Evolutionary conservation across 2,888 invertebrate species (phyloP).

Genomic region (Tridacna crocea): DNA sequence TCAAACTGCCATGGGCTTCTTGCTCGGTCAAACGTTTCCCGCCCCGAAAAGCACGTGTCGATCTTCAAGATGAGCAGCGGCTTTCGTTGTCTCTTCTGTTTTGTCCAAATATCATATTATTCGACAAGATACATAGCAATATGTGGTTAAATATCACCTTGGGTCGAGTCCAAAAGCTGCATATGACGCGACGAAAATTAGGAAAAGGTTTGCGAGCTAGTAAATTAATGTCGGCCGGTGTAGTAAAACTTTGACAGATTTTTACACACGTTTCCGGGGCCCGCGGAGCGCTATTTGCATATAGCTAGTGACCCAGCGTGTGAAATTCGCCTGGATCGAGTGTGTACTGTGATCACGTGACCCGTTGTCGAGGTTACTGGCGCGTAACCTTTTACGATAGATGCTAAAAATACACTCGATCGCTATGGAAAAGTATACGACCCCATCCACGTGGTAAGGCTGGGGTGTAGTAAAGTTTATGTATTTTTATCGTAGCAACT

Average conservation of each 20-base stretch:
- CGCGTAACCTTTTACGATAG: constrained; percentile 41
- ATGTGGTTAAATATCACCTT: not conserved
- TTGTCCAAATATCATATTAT: not conserved
- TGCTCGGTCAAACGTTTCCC: too few species aligned
- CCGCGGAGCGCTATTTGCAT: constrained; percentile 51
- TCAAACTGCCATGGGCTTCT: too few species aligned
- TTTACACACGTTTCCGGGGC: constrained; percentile 28
- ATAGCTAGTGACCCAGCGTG: constrained; percentile 61
- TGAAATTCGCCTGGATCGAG: constrained; percentile 46
- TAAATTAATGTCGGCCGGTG: constrained; percentile 14
- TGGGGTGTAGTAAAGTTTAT: constrained; percentile 23
- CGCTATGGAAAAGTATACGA: constrained; percentile 9
- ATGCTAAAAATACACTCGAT: constrained; percentile 17
- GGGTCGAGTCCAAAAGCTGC: not conserved
- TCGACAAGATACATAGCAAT: not conserved
- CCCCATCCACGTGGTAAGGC: constrained; percentile 11
- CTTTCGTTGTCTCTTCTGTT: too few species aligned
- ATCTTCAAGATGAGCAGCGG: too few species aligned
- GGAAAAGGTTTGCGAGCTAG: constrained; percentile 3
- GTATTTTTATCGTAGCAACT: constrained; percentile 19
- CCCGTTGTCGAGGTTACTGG: constrained; percentile 63
- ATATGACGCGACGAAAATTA: not conserved
- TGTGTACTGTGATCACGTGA: constrained; percentile 49
- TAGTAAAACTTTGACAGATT: constrained; percentile 26
- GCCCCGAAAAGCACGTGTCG: too few species aligned